A percentile compares a stretch with the other conserved stretches of the same genome.
phyloP scores from a whole-genome alignment of 2,888 invertebrate genomes.

The Metopia argyrocephala region DNA sequence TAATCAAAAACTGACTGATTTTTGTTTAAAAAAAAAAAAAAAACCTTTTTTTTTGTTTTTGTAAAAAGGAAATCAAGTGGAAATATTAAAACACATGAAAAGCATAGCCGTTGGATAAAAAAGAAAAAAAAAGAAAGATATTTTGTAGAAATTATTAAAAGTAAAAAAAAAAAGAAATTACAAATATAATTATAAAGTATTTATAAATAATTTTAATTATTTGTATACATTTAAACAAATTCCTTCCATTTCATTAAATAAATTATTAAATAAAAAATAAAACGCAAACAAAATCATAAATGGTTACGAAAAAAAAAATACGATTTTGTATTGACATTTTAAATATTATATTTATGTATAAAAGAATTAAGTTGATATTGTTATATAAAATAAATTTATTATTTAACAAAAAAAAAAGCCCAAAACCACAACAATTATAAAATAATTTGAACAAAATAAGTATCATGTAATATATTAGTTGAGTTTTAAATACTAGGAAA shows the following conservation, averaged over 20 bases:
- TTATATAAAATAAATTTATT: slow-evolving; percentile 21
- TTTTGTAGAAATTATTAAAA: slow-evolving; percentile 17
- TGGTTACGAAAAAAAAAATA: slow-evolving; percentile 3
- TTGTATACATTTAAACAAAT: slow-evolving; percentile 63
- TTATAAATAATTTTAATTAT: slow-evolving; percentile 30
- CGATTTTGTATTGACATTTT: slow-evolving; percentile 7
- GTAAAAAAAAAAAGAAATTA: slow-evolving; percentile 4
- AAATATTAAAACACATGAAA: neutral
- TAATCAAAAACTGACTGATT: slow-evolving; percentile 72
- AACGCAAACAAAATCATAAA: slow-evolving; percentile 17
- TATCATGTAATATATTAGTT: neutral
- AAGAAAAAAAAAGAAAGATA: slow-evolving; percentile 9
- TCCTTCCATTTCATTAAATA: slow-evolving; percentile 65
- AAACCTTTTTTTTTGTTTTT: slow-evolving; percentile 19
- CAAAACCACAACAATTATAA: slow-evolving; percentile 2
- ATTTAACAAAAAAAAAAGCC: neutral
- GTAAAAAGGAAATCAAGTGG: slow-evolving; percentile 12
- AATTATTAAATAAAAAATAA: slow-evolving; percentile 13
- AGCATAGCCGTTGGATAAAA: slow-evolving; percentile 4
- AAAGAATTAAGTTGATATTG: slow-evolving; percentile 59
- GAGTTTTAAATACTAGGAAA: neutral
- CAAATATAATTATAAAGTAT: neutral
- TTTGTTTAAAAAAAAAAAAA: slow-evolving; percentile 68
- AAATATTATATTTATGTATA: slow-evolving; percentile 19
- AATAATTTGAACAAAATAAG: neutral